These are phyloP conservation scores for Epistrophe eligans DNA, from an alignment of 2,888 invertebrate genomes.

Conservation along the genomic window DNA sequence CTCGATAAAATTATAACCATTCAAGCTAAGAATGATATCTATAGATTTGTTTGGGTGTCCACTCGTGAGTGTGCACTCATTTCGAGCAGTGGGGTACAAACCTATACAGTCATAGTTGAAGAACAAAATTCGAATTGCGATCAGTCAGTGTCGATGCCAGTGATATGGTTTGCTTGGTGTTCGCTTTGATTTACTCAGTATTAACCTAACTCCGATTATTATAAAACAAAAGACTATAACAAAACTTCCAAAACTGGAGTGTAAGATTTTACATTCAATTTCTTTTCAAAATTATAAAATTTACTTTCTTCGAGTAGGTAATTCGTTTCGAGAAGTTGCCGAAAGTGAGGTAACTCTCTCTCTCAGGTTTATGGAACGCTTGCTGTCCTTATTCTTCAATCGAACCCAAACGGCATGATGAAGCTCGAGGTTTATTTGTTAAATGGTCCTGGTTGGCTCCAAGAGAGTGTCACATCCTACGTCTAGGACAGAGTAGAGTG, in stretches of 20 bases:
- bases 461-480: conserved; percentile 88
- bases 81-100: conserved; percentile 95
- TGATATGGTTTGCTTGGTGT: conserved; percentile 96
- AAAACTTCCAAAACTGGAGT: conserved; percentile 94
- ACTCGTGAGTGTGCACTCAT: conserved; percentile 94
- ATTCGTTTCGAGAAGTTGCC: conserved; percentile 87
- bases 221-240: conserved; percentile 92
- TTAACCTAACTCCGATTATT: conserved; percentile 92
- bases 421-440: conserved; percentile 92
- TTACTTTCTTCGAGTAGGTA: conserved; percentile 86
- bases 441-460: conserved; percentile 87
- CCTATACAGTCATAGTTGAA: conserved; percentile 90
- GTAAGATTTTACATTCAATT: conserved; percentile 85
- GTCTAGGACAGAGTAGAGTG: conserved; percentile 93
- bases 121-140: conserved; percentile 87
- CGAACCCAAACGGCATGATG: conserved; percentile 86
- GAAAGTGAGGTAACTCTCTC: conserved; percentile 94
- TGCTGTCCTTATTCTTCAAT: conserved; percentile 93
- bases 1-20: conserved; percentile 92
- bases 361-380: conserved; percentile 93
- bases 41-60: conserved; percentile 97
- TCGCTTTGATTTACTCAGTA: conserved; percentile 92
- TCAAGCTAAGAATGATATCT: conserved; percentile 93
- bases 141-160: conserved; percentile 87
- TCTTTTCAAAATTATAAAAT: background rate